phyloP scores from a whole-genome alignment of 2,113 vertebrate genomes.

The Passer montanus region DNA sequence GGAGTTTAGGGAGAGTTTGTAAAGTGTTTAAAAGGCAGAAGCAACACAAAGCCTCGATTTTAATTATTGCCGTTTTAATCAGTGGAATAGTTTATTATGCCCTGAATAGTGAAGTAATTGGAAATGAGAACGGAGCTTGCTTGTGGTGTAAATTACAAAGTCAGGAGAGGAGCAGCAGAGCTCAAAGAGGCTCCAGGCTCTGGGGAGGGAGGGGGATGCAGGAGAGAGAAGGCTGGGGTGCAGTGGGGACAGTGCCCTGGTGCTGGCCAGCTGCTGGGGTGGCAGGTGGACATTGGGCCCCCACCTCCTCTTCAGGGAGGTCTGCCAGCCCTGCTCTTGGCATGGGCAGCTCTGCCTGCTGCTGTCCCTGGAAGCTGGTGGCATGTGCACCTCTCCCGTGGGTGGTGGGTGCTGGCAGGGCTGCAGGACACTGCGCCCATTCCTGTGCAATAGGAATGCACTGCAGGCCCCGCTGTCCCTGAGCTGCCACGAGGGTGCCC shows the following conservation, averaged over 20 bases:
- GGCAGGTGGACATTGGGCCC: neutral
- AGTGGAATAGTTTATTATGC: neutral
- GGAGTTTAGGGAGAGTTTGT: neutral
- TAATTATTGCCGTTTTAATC: slow-evolving; percentile 49
- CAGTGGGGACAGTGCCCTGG: accelerated
- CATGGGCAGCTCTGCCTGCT: neutral
- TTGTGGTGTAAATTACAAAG: neutral
- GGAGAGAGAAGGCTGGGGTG: neutral
- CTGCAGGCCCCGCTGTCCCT: accelerated
- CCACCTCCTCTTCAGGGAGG: neutral
- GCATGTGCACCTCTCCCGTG: accelerated
- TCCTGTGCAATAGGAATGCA: accelerated
- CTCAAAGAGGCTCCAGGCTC: neutral
- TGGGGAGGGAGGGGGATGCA: neutral
- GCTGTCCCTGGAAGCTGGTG: neutral
- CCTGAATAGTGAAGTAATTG: slow-evolving; percentile 23
- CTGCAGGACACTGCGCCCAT: accelerated
- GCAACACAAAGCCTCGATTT: neutral
- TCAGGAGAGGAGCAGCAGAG: neutral
- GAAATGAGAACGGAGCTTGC: neutral
- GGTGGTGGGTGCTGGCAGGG: neutral
- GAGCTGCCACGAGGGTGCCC: accelerated
- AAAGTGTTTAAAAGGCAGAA: slow-evolving; percentile 20
- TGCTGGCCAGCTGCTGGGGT: accelerated
- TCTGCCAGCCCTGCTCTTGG: neutral